Percentiles rank a stretch among this genome's conserved stretches.
phyloP scores from a whole-genome alignment of 2,888 invertebrate genomes.

The Dysmachus trigonus region DNA sequence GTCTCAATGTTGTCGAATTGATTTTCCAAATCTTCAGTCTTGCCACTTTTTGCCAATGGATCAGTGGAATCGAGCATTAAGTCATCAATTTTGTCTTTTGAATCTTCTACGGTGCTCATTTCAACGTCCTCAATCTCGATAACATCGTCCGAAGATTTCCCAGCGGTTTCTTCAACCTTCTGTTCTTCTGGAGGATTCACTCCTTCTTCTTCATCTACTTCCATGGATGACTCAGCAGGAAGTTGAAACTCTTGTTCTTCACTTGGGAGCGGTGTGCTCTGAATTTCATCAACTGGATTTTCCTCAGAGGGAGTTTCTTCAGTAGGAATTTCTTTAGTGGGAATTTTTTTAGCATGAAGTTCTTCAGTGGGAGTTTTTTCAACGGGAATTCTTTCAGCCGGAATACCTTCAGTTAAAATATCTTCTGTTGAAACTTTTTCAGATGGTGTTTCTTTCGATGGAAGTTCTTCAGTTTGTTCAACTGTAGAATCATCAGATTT shows the following conservation, averaged over 20 bases:
- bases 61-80: neutral
- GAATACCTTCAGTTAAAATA: neutral
- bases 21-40: neutral
- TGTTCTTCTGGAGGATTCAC: neutral
- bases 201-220: neutral
- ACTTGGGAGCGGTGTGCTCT: neutral
- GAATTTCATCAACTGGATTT: neutral
- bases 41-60: neutral
- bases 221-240: neutral
- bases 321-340: neutral
- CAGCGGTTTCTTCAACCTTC: neutral
- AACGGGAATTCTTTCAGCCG: neutral
- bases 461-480: neutral
- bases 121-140: constrained; percentile 52
- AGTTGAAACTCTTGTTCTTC: neutral
- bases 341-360: neutral
- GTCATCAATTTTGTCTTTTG: constrained; percentile 23
- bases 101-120: constrained; percentile 49
- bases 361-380: neutral
- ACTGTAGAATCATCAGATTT: neutral
- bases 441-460: neutral
- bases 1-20: neutral
- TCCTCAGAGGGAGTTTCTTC: neutral
- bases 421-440: neutral
- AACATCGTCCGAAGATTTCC: neutral